phyloP scores from a whole-genome alignment of 2,113 vertebrate species.

The Neopipo cinnamomea region DNA sequence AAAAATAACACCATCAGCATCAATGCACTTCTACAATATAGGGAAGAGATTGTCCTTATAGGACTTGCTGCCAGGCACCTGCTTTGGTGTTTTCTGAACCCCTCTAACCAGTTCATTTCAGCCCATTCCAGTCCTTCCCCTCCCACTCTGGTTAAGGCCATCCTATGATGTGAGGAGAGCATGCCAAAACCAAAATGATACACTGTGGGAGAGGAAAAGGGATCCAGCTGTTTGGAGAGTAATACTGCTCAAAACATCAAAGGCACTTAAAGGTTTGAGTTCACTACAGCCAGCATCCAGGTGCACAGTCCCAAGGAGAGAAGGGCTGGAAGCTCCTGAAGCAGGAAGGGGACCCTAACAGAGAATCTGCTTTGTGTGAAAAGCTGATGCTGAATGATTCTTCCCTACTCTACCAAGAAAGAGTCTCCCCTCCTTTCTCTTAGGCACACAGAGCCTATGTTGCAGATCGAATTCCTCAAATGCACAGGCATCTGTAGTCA shows the following conservation, averaged over 20 bases:
- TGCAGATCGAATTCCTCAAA: neutral
- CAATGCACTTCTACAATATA: accelerated
- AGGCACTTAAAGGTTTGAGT: neutral
- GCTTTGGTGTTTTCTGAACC: neutral
- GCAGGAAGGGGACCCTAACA: neutral
- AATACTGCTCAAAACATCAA: neutral
- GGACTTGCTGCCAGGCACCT: neutral
- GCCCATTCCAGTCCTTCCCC: neutral
- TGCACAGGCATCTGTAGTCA: neutral
- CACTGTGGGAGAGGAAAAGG: neutral
- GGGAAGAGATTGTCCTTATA: neutral
- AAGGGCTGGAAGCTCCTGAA: neutral
- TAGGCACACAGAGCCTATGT: neutral
- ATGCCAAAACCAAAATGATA: accelerated
- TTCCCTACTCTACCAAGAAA: neutral
- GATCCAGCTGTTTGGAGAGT: neutral
- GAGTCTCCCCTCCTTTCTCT: neutral
- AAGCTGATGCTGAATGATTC: neutral
- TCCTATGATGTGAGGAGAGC: neutral
- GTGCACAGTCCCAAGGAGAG: neutral
- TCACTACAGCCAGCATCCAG: neutral
- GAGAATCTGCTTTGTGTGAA: neutral
- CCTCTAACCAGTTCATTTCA: neutral
- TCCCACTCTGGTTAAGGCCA: neutral
- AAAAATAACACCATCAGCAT: neutral